phyloP scores from a whole-genome alignment of 2,888 invertebrate species.

The Idaea biselata region DNA sequence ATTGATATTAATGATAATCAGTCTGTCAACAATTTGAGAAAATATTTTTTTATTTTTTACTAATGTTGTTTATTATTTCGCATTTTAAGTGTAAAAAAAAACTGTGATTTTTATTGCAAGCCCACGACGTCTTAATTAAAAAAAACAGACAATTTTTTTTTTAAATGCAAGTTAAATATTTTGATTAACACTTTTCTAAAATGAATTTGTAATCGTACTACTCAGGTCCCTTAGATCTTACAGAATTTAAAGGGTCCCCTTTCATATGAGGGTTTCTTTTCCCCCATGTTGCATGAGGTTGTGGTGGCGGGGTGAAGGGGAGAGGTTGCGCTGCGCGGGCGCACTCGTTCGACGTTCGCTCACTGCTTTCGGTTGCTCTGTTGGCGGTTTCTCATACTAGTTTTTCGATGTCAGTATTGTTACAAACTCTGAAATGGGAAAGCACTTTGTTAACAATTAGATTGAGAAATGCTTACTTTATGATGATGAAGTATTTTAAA shows the following conservation, averaged over 20 bases:
- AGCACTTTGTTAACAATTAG: conserved; percentile 1
- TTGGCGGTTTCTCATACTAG: conserved; percentile 74
- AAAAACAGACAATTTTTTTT: too few relatives aligned
- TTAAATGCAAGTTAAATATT: too few relatives aligned
- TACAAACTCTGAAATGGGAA: conserved; percentile 86
- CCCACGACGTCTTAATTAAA: too few relatives aligned
- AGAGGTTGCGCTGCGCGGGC: conserved; percentile 12
- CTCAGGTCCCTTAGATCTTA: conserved; percentile 11
- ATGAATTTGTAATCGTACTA: conserved; percentile 2
- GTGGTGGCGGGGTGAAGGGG: conserved; percentile 19
- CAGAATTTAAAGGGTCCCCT: conserved; percentile 34
- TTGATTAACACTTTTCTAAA: too few relatives aligned
- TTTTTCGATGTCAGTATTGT: conserved; percentile 92
- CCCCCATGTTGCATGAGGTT: conserved; percentile 62
- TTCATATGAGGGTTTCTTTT: conserved; percentile 75
- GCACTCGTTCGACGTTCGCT: conserved; percentile 20
- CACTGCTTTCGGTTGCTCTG: conserved; percentile 49
- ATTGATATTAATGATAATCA: too few relatives aligned
- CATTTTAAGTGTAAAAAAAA: too few relatives aligned
- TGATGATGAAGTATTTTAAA: too few relatives aligned
- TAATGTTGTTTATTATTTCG: too few relatives aligned
- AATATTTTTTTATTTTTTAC: too few relatives aligned
- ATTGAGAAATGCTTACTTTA: too few relatives aligned
- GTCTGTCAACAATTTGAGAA: too few relatives aligned
- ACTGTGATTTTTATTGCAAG: too few relatives aligned